Base-by-base conservation (phyloP, 2,888 invertebrate species). In the Eupeodes latifasciatus region DNA sequence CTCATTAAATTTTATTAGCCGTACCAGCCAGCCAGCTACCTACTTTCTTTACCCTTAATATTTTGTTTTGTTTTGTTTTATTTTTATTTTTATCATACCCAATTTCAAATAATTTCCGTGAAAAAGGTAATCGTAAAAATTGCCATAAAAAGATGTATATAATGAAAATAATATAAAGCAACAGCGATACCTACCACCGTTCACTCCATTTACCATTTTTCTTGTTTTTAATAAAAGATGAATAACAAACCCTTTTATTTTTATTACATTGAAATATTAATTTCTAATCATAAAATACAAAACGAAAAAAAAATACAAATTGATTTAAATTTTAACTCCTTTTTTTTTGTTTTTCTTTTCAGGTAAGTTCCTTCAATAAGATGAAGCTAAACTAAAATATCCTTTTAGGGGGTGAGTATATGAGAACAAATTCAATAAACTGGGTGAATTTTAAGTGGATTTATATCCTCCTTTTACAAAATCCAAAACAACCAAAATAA, bases 1-100 rank as follows among this genome's bases (percentile, higher is more conserved):
- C 87, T 83, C 87, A 62, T 87, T 67, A 83, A 87, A 83, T 77
- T 67, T 80, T 72, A 71, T 72, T 59, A 66, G n/a, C 67, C 49
- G 12, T 64, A 71, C 64, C 66, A 66, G 55, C 67, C 47, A 69
- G n/a, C 57, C 36, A 27, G 40, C 5, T 19, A 51, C 51, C 14
- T 5, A 51, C 12, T 5, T 77, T 64, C 66, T 40, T 81, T 74
- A 74, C 40, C 9, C 53, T 59, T 59, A 47, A 19, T 12, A 16
- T 34, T 36, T 27, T 27, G 27, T 27, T 51, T 44, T 40, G 40
- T 40, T 40, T 40, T 2, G 2, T 27, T 40, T 40, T 40, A 5
- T 36, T 36, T 36, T 36, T 36, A 40, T 40, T 5, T 62, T 53
- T 61, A 10, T 47, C 27, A 72, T 79, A 76, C 80, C 72, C 74